Base-by-base conservation (phyloP, 92 coral and sea anemone species). In the Desmophyllum pertusum region DNA sequence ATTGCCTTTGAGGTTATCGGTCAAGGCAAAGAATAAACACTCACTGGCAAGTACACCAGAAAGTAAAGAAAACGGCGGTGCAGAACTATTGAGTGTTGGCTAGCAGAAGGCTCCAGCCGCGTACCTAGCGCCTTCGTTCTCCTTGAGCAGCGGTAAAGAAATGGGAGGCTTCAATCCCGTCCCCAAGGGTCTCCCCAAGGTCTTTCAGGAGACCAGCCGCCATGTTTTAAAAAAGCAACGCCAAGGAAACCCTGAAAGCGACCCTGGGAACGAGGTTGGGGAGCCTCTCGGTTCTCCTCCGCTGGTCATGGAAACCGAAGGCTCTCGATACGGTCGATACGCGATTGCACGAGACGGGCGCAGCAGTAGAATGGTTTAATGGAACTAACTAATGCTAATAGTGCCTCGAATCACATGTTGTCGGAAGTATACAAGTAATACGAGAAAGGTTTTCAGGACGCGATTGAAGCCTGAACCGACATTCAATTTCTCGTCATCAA, bases 1-100 rank as follows among this genome's bases (percentile, higher is more conserved):
- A 59, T 21, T 82, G 38, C 86, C 86, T 2, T 55, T 72, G 46
- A 82, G 31, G 70, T 2, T 59, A 17, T 71, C 79, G 8, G 27
- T 30, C 27, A 82, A 23, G 76, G 27, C 4, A 0, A 78, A 64
- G 62, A 62, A 15, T n/a, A 69, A 50, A 50, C 21, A 48, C 6
- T 9, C 27, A 11, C 25, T 45, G 11, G 29, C 0, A 1, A 36
- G 40, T 0, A 6, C 18, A 15, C 40, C 9, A 23, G 65, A 48
- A 36, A 69, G 14, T 4, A 42, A 48, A 30, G 51, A 69, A 69
- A 80, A 51, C 17, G 69, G 74, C 1, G 84, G 50, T 48, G 19
- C 21, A 35, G 45, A 67, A 68, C 19, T 4, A 8, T 6, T 13
- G 19, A 7, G 65, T 25, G 65, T 59, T 25, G 65, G 35, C 9